phyloP scores from a whole-genome alignment of 2,888 invertebrate genomes.

The Tupiocoris notatus region DNA sequence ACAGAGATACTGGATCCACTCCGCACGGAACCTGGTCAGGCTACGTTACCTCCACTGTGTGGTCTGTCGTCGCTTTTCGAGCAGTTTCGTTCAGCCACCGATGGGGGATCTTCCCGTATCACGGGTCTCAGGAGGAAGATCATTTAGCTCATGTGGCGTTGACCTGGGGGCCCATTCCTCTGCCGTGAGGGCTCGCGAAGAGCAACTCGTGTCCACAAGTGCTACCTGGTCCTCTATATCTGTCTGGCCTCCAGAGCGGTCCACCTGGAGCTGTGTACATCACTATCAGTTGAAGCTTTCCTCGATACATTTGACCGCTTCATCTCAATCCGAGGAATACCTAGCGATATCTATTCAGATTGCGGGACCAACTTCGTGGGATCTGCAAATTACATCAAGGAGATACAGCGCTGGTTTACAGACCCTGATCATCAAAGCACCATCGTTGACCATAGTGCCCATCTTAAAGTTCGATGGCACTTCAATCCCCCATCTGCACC shows the following conservation, averaged over 20 bases:
- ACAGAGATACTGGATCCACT: neutral
- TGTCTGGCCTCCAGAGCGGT: neutral
- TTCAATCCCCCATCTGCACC: too few species aligned
- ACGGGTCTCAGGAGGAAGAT: neutral
- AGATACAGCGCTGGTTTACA: neutral
- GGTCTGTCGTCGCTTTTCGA: neutral
- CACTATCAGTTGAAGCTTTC: neutral
- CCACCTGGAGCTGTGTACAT: neutral
- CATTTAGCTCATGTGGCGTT: neutral
- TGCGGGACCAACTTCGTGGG: neutral
- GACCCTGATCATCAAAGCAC: neutral
- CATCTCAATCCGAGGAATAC: neutral
- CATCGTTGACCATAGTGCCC: conserved; percentile 47
- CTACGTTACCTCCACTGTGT: neutral
- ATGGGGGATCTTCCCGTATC: neutral
- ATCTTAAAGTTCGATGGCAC: conserved; percentile 52
- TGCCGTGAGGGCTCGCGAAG: neutral
- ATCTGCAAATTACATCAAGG: neutral
- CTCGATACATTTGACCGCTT: neutral
- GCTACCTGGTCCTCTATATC: neutral
- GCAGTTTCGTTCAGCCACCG: neutral
- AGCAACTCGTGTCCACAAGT: too few species aligned
- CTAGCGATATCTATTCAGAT: neutral
- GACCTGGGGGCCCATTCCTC: neutral
- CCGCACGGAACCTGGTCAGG: neutral